Evolutionary conservation across 2,888 invertebrate species (phyloP).

Genomic region (Leptinotarsa peninsularis): DNA sequence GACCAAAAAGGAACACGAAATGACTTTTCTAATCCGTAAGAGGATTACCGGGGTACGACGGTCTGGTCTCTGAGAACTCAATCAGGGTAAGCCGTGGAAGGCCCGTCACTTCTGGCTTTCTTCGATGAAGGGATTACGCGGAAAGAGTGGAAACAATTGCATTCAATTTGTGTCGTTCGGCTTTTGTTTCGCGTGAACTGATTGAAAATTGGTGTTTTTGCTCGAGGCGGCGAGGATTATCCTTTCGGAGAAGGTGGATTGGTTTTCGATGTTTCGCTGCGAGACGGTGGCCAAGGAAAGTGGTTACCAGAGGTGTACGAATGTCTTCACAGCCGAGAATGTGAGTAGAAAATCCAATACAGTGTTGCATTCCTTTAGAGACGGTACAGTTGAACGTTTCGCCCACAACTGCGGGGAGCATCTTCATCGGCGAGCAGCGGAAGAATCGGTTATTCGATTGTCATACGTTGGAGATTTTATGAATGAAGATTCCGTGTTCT

Average conservation of each 20-base stretch:
- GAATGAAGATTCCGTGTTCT: no score
- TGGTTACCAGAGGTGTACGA: no score
- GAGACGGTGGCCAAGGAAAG: no score
- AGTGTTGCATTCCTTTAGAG: no score
- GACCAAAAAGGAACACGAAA: slow-evolving; percentile 43
- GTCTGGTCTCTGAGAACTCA: slow-evolving; percentile 36
- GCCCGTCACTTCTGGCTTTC: slow-evolving; percentile 33
- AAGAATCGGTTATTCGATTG: no score
- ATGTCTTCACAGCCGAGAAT: no score
- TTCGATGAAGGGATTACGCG: slow-evolving; percentile 39
- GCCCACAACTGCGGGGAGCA: no score
- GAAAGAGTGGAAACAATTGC: slow-evolving; percentile 34
- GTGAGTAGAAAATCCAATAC: no score
- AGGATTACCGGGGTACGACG: slow-evolving; percentile 35
- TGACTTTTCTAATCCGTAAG: slow-evolving; percentile 46
- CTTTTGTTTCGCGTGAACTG: slow-evolving; percentile 21
- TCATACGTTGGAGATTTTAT: no score
- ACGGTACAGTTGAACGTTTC: no score
- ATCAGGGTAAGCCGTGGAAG: slow-evolving; percentile 36
- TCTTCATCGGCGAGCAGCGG: no score
- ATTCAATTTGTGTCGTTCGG: slow-evolving; percentile 32
- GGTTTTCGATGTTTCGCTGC: background rate
- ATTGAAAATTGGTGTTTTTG: slow-evolving; percentile 15
- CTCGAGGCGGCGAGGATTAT: background rate
- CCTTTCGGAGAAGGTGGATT: background rate